phyloP scores from a whole-genome alignment of 1,140 invertebrate genomes.

The Zophobas atratus region DNA sequence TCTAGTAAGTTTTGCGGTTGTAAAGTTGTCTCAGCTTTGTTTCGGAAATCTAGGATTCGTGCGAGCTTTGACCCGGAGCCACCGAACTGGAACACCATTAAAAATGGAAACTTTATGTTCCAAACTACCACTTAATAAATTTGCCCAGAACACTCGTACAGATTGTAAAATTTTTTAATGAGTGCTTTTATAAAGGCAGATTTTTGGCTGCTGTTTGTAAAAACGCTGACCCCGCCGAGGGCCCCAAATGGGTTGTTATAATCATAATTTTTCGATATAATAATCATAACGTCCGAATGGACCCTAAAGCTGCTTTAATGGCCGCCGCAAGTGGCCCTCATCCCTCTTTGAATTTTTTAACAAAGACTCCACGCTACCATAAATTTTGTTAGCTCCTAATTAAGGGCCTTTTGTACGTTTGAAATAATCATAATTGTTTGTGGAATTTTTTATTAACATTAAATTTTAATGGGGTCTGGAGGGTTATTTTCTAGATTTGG shows the following conservation, averaged over 20 bases:
- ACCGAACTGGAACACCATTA: background rate
- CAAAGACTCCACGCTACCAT: constrained; percentile 11
- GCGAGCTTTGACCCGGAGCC: constrained; percentile 24
- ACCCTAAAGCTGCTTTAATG: constrained; percentile 30
- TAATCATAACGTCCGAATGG: constrained; percentile 37
- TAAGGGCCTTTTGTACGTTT: constrained; percentile 24
- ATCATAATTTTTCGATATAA: constrained; percentile 40
- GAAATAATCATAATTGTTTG: constrained; percentile 33
- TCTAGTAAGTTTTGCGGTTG: constrained; percentile 9
- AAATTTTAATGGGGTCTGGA: constrained; percentile 8
- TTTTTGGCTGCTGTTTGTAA: background rate
- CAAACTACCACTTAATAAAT: background rate
- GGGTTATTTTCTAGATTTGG: background rate
- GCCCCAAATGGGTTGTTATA: constrained; percentile 2
- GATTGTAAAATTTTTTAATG: too few species aligned
- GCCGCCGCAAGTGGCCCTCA: constrained; percentile 10
- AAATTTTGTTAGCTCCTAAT: constrained; percentile 20
- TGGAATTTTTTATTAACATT: constrained; percentile 36
- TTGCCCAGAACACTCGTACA: background rate
- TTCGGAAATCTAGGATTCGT: constrained; percentile 4
- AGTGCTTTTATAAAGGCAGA: background rate
- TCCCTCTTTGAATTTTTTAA: constrained; percentile 30
- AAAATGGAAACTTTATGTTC: too few species aligned
- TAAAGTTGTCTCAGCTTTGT: background rate
- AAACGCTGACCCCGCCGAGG: background rate